Conservation (phyloP, 2,113 vertebrate genomes). For the Lophius piscatorius region DNA sequence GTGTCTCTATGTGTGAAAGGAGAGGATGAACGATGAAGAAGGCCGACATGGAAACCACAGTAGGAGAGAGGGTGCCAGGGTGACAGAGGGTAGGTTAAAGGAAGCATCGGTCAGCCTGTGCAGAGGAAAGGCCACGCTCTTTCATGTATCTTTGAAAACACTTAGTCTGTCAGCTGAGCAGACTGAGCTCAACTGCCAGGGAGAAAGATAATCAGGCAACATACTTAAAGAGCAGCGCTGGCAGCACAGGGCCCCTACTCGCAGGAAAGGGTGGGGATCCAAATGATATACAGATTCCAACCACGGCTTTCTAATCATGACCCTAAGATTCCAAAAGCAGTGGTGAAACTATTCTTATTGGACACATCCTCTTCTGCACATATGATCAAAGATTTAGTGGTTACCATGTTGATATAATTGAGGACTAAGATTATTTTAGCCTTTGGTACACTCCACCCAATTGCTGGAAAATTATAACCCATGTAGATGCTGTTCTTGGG, state of each 20-base stretch:
- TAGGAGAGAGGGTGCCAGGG: conserved; percentile 54
- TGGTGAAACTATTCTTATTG: conserved; percentile 33
- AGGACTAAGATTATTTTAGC: conserved; percentile 58
- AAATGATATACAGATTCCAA: conserved; percentile 50
- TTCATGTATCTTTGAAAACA: conserved; percentile 57
- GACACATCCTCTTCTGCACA: conserved; percentile 28
- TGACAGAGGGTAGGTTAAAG: conserved; percentile 56
- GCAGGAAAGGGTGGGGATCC: conserved; percentile 58
- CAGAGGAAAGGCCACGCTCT: conserved; percentile 55
- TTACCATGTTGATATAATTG: conserved; percentile 46
- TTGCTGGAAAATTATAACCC: conserved; percentile 63
- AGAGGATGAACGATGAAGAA: conserved; percentile 50
- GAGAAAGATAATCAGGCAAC: conserved; percentile 41
- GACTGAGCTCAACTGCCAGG: conserved; percentile 35
- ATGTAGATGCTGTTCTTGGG: conserved; percentile 27
- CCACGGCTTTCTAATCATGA: conserved; percentile 68
- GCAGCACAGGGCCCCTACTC: conserved; percentile 39
- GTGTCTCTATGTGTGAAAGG: conserved; percentile 61
- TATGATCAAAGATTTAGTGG: conserved; percentile 66
- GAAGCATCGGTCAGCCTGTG: conserved; percentile 44
- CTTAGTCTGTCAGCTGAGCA: conserved; percentile 37
- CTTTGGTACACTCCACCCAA: conserved; percentile 62
- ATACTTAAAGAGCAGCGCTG: conserved; percentile 14
- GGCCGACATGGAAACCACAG: conserved; percentile 51
- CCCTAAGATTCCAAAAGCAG: conserved; percentile 35